Percentiles rank a stretch among this genome's conserved stretches.
phyloP scores from a whole-genome alignment of 2,888 invertebrate species.

The Lepeophtheirus nordmannii region DNA sequence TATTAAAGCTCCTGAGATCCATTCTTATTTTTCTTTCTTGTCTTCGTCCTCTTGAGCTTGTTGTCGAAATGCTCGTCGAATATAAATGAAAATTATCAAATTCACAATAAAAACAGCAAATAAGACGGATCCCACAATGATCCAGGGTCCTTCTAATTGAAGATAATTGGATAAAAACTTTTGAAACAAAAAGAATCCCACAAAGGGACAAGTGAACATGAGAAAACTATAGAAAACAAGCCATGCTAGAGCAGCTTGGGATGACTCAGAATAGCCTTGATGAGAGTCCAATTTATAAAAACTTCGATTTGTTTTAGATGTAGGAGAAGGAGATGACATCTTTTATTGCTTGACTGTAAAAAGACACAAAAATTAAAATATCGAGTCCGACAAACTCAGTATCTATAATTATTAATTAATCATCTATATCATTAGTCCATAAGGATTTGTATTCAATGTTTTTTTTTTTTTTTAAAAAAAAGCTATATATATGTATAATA shows the following conservation, averaged over 20 bases:
- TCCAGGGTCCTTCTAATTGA: background rate
- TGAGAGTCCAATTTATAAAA: constrained; percentile 5
- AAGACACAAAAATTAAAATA: no score
- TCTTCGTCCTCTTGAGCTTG: background rate
- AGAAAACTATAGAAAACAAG: constrained; percentile 10
- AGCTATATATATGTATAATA: no score
- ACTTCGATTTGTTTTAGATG: background rate
- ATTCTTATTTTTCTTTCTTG: background rate
- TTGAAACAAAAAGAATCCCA: background rate
- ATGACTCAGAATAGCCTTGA: background rate
- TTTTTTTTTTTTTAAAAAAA: no score
- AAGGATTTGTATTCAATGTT: no score
- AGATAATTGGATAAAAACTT: background rate
- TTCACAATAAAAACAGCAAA: background rate
- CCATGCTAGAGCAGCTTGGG: background rate
- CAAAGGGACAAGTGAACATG: constrained; percentile 10
- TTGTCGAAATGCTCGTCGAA: background rate
- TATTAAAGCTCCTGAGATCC: no score
- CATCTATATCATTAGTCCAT: no score
- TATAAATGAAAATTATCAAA: background rate
- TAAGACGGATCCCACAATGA: background rate
- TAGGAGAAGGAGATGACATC: background rate
- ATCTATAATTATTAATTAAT: no score
- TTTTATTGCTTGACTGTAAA: background rate
- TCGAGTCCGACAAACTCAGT: no score